phyloP scores from a whole-genome alignment of 2,888 invertebrate species.

The Deilephila elpenor region DNA sequence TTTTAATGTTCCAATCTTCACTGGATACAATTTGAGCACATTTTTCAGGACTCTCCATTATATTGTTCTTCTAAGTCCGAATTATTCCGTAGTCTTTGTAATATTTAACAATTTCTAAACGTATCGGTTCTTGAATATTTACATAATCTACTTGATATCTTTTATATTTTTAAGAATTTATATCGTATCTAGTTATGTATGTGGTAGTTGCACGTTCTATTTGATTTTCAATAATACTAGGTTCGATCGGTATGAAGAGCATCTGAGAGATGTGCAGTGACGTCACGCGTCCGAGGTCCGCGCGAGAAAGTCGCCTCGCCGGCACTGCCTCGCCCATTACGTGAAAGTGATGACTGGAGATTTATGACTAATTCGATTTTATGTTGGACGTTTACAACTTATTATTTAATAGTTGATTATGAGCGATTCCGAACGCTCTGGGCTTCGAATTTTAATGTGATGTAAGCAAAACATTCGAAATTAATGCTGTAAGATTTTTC shows the following conservation, averaged over 20 bases:
- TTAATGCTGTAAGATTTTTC: no score
- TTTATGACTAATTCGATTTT: slow-evolving; percentile 22
- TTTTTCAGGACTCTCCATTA: no score
- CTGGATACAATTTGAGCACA: no score
- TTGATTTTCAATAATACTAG: not conserved
- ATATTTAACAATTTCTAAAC: no score
- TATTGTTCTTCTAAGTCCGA: no score
- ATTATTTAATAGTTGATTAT: slow-evolving; percentile 22
- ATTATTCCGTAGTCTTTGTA: no score
- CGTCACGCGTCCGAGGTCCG: slow-evolving; percentile 18
- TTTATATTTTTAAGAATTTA: no score
- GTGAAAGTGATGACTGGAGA: slow-evolving; percentile 24
- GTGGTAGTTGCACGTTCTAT: not conserved
- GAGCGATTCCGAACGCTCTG: slow-evolving; percentile 22
- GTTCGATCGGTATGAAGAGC: not conserved
- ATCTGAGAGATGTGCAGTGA: slow-evolving; percentile 17
- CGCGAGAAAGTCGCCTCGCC: slow-evolving; percentile 22
- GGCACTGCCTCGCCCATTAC: slow-evolving; percentile 22
- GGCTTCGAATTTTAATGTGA: slow-evolving; percentile 11
- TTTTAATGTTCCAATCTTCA: no score
- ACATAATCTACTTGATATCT: no score
- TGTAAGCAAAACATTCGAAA: not conserved
- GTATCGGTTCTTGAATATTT: no score
- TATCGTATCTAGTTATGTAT: not conserved
- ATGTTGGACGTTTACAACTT: slow-evolving; percentile 22